Evolutionary conservation across 2,113 vertebrate genomes (phyloP), one percentile per base, ranked within the genome.

Genomic region (Sminthopsis crassicaudata): DNA sequence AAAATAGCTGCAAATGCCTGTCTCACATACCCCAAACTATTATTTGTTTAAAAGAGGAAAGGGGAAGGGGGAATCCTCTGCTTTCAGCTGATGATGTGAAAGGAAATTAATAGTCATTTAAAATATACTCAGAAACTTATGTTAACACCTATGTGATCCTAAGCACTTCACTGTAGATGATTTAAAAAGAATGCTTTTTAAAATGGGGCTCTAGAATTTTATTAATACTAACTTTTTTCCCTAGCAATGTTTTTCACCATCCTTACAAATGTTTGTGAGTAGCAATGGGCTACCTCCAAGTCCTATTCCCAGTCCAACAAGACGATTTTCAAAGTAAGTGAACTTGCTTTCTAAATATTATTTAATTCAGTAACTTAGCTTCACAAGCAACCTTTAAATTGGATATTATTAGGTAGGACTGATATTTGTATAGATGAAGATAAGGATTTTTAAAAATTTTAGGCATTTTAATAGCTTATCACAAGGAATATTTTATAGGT

Each of bases 171-270:
- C 93, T 95, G 90, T 91, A 93, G n/a, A 54, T 52, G 50, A 95
- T 96, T 93, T 84, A 57, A 94, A 94, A 95, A 97, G 52, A 95
- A 90, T 57, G 26, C 94, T 94, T 95, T 96, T 92, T 94, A 93
- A 95, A 60, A 46, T 27, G 48, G 89, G 95, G n/a, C 48, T 95
- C 22, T 90, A 95, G 57, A 97, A 50, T 8, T 54, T 1, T 92
- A 23, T 96, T 93, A 23, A 91, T 95, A 30, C 93, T 48, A 14
- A 95, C 92, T 94, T 96, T 97, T 94, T 97, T 55, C 96, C 67
- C 94, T 98, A 99, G 99, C 99, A 99, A 98, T 99, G 99, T 96
- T 99, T 99, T 97, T 99, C 99, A 93, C 99, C 99, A 27, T 99
- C 99, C 27, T 98, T 99, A 96, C 99, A 99, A 99, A 99, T 99